phyloP scores from a whole-genome alignment of 2,797 vertebrate genomes.

The Scarus forsteni region DNA sequence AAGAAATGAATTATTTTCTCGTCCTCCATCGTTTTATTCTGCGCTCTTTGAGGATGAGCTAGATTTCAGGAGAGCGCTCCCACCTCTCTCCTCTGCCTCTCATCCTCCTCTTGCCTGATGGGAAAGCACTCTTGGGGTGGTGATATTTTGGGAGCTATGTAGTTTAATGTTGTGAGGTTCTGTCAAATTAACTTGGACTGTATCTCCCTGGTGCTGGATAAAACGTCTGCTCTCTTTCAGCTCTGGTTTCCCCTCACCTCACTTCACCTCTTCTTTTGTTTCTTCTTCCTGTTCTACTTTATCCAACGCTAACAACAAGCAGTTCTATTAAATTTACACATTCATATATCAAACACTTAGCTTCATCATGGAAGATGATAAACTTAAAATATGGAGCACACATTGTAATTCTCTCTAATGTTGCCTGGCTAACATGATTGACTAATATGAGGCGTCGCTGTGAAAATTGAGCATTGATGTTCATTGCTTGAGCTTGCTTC shows the following conservation, averaged over 20 bases:
- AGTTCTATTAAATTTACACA: conserved; percentile 14
- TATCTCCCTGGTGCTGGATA: conserved; percentile 34
- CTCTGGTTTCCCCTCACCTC: conserved; percentile 29
- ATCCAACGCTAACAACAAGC: conserved; percentile 25
- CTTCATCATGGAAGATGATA: conserved; percentile 43
- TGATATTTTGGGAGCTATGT: conserved; percentile 57
- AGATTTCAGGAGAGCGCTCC: conserved; percentile 44
- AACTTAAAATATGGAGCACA: conserved; percentile 35
- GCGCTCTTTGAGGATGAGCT: conserved; percentile 48
- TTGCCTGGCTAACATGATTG: conserved; percentile 41
- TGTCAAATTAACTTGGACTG: conserved; percentile 48
- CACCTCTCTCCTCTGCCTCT: conserved; percentile 23
- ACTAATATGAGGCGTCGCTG: conserved; percentile 63
- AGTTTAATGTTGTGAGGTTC: conserved; percentile 32
- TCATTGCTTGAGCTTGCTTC: conserved; percentile 15
- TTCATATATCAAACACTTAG: conserved; percentile 13
- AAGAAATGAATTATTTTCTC: conserved; percentile 26
- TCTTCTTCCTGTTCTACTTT: conserved; percentile 2
- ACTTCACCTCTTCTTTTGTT: conserved; percentile 17
- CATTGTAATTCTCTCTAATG: conserved; percentile 49
- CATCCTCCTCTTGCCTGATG: conserved; percentile 41
- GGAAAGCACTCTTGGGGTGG: conserved; percentile 47
- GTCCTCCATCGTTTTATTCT: conserved; percentile 27
- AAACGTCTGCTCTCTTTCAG: conserved; percentile 35
- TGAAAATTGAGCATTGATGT: conserved; percentile 63